Base-by-base conservation (phyloP, 1,140 invertebrate genomes). In the Eumaeus atala region DNA sequence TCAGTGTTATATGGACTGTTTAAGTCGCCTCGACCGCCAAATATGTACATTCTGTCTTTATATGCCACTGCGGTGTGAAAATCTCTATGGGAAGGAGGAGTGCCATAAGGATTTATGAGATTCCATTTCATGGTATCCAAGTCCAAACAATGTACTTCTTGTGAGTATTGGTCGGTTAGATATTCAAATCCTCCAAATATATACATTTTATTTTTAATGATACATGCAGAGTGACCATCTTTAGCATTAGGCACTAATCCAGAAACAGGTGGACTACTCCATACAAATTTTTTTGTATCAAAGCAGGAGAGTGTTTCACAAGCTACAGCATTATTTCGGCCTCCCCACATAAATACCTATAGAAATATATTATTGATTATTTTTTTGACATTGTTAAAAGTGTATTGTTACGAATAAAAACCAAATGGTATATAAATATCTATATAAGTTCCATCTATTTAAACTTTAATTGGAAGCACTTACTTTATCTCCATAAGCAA, bases 151-250 rank as follows among this genome's bases (percentile, higher is more conserved):
- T 93, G 93, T 3, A 96, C 91, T 62, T 95, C 92, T 80, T 95
- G 92, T 16, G 93, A 93, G 82, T 96, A 97, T 59, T 91, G 88
- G 64, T 95, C 93, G 44, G 91, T 90, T 21, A 91, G 89, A 67
- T 95, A 95, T 83, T 94, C 91, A 84, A 92, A 97, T 6, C 96
- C 96, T 17, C 95, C 96, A 89, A 96, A 97, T 53, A 97, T 93
- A 69, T 93, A 96, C 96, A 98, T 97, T 65, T 90, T 91, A 67
- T 95, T 88, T 56, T 90, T 89, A 56, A 95, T 92, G 8, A 97
- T 87, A 77, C 95, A 95, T 3, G 96, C 95, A 11, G 95, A 93
- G 83, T 98, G 96, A 0, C 96, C 96, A 88, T 98, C 96, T 67
- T 95, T 89, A 0, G 95, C 92, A 52, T 91, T 91, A 0, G 96